Evolutionary conservation across 2,797 vertebrate genomes (phyloP), one percentile per base, ranked within the genome.

Genomic region (Muraenolepis orangiensis): DNA sequence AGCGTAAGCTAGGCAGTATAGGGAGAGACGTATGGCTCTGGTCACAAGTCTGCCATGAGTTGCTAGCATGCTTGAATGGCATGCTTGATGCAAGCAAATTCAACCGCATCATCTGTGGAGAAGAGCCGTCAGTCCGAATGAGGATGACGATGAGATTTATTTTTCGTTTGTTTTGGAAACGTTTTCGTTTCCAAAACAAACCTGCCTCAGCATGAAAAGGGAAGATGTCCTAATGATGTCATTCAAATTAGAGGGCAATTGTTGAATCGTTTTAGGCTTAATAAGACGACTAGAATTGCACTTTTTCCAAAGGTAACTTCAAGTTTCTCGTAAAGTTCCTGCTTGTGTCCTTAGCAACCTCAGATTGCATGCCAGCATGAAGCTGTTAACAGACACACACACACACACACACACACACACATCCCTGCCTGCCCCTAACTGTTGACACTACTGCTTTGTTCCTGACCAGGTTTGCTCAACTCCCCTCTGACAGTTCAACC

Each of bases 381-480:
- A 11, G 51, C 51, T 30, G 66, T 67, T 67, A 6, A n/a, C n/a
- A n/a, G n/a, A n/a, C n/a, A n/a, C n/a, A n/a, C n/a, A n/a, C n/a
- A n/a, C n/a, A n/a, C n/a, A n/a, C n/a, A n/a, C n/a, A n/a, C n/a
- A n/a, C n/a, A n/a, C n/a, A n/a, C n/a, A n/a, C n/a, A n/a, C n/a
- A n/a, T 13, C 10, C 26, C 18, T 32, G 3, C 18, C 26, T 26
- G 4, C n/a, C 26, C 14, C 13, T 68, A 8, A 6, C 28, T 23
- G 12, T 23, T 66, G 18, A 75, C 72, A 76, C 12, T 6, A 42
- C 31, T 31, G 2, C 69, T 73, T 82, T 84, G 75, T 82, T 72
- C 68, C 71, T 14, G 8, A 70, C 74, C 78, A 75, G 79, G 77
- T 80, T 70, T 30, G 73, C 30, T 80, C 71, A 78, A 69, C 73